These are phyloP conservation scores for Muscina levida DNA, from an alignment of 2,888 invertebrate species.

Conservation along the genomic window DNA sequence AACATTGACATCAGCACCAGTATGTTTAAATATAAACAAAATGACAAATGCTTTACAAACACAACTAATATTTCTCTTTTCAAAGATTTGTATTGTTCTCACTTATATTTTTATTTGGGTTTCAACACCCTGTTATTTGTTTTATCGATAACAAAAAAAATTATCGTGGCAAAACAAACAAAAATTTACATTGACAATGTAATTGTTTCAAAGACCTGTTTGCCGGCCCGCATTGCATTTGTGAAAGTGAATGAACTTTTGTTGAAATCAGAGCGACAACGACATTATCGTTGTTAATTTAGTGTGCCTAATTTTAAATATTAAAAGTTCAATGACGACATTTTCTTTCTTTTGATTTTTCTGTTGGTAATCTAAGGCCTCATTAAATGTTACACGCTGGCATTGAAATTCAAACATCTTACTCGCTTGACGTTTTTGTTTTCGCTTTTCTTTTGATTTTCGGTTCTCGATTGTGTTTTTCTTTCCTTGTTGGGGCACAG, in stretches of 20 bases:
- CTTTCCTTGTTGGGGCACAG: not conserved
- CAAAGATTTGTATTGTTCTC: too few species aligned
- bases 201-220: constrained; percentile 37
- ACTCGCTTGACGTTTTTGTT: not conserved
- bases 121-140: too few species aligned
- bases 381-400: constrained; percentile 34
- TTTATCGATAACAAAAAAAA: too few species aligned
- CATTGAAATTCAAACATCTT: constrained; percentile 28
- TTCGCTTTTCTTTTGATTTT: constrained; percentile 8
- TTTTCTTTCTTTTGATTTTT: constrained; percentile 16
- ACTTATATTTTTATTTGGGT: too few species aligned
- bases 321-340: constrained; percentile 40
- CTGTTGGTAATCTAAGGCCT: not conserved
- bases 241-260: constrained; percentile 73
- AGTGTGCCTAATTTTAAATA: constrained; percentile 37
- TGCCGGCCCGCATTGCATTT: constrained; percentile 39
- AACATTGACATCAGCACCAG: too few species aligned
- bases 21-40: too few species aligned
- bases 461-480: not conserved
- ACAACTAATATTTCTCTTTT: too few species aligned
- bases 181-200: constrained; percentile 35
- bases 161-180: too few species aligned
- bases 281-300: constrained; percentile 41
- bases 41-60: too few species aligned
- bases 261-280: constrained; percentile 41